phyloP scores from a whole-genome alignment of 2,888 invertebrate genomes.

The Leptopilina drosophilae region DNA sequence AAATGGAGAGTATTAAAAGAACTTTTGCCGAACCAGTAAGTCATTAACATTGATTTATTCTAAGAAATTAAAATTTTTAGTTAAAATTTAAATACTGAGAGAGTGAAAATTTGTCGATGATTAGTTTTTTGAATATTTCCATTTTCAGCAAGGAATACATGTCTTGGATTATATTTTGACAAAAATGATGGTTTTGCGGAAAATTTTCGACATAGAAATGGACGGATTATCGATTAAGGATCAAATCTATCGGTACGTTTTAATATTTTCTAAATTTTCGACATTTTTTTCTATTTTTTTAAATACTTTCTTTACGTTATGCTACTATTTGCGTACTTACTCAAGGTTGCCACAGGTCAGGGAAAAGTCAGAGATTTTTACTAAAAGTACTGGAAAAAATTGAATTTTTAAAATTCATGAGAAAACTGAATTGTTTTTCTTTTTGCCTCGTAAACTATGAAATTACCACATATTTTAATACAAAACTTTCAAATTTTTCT shows the following conservation, averaged over 20 bases:
- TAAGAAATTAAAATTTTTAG: not conserved
- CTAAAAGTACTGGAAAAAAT: too few relatives aligned
- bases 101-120: not conserved
- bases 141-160: constrained; percentile 58
- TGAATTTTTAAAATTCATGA: too few relatives aligned
- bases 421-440: too few relatives aligned
- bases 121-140: constrained; percentile 29
- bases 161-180: constrained; percentile 74
- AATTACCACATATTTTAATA: too few relatives aligned
- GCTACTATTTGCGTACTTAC: too few relatives aligned
- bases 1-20: constrained; percentile 82
- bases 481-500: too few relatives aligned
- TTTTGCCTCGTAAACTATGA: too few relatives aligned
- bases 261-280: constrained; percentile 1
- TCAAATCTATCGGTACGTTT: constrained; percentile 78
- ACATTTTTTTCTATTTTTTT: too few relatives aligned
- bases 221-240: constrained; percentile 72
- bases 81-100: not conserved
- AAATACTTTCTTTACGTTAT: too few relatives aligned
- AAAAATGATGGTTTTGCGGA: constrained; percentile 77
- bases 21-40: constrained; percentile 75
- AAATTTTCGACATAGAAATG: constrained; percentile 79
- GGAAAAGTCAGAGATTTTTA: too few relatives aligned
- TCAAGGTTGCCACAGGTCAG: too few relatives aligned
- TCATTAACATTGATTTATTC: constrained; percentile 45